Conservation (phyloP, 1,140 invertebrate genomes). For the Harlomillsia oculata region DNA sequence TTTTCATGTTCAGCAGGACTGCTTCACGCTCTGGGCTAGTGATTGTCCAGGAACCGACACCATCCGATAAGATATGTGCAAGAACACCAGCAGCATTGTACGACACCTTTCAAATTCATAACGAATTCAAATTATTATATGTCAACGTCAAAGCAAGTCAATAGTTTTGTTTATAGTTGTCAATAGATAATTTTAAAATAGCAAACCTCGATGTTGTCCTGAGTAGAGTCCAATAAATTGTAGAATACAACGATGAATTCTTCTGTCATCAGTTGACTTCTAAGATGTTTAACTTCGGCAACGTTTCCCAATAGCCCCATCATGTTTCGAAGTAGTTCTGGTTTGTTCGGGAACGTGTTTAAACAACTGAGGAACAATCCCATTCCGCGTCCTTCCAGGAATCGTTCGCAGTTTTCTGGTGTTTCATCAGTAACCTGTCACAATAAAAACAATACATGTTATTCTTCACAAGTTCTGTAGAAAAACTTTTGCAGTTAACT, state of each 20-base stretch:
- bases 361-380: slow-evolving; percentile 75
- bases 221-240: slow-evolving; percentile 66
- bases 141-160: no score
- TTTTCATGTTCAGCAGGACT: slow-evolving; percentile 64
- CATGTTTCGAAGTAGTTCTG: slow-evolving; percentile 86
- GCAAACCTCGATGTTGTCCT: slow-evolving; percentile 84
- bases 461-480: no score
- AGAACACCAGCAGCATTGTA: slow-evolving; percentile 95
- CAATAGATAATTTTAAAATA: neutral
- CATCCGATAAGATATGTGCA: slow-evolving; percentile 82
- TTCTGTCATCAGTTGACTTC: slow-evolving; percentile 70
- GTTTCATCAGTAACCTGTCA: slow-evolving; percentile 89
- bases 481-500: neutral
- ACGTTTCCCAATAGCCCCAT: slow-evolving; percentile 94
- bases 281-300: slow-evolving; percentile 79
- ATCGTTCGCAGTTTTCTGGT: slow-evolving; percentile 78
- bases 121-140: neutral
- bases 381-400: slow-evolving; percentile 77
- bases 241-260: slow-evolving; percentile 79
- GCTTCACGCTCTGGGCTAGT: slow-evolving; percentile 55
- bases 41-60: slow-evolving; percentile 69
- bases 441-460: no score
- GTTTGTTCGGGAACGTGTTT: slow-evolving; percentile 68
- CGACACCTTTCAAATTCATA: slow-evolving; percentile 55
- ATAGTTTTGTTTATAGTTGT: neutral